These are phyloP conservation scores for Caenorhabditis sp. DNA, from an alignment of 2,888 invertebrate species.

Conservation along the genomic window DNA sequence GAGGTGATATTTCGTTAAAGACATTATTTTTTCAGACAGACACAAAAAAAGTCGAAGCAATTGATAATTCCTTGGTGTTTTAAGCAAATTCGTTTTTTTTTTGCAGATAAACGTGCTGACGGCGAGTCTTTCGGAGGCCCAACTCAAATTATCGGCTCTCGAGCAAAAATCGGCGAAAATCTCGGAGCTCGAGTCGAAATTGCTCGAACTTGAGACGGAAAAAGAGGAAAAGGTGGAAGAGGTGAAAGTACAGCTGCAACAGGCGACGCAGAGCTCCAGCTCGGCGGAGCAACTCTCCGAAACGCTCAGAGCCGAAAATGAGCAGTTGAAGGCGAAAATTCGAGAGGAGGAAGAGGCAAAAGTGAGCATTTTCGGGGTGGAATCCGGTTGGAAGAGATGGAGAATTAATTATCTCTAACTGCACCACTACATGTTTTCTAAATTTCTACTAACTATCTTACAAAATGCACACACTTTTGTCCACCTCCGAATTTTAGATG, in stretches of 20 bases:
- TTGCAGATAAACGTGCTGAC: constrained; percentile 43
- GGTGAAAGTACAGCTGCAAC: constrained; percentile 25
- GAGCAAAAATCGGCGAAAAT: constrained; percentile 4
- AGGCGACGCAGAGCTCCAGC: constrained; percentile 16
- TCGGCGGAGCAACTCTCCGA: constrained; percentile 15
- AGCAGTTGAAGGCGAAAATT: constrained; percentile 24
- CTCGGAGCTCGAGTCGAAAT: constrained; percentile 3
- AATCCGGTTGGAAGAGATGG: not conserved
- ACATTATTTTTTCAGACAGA: no score
- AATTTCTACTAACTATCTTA: not conserved
- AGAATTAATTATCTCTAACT: not conserved
- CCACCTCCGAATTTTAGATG: constrained; percentile 9
- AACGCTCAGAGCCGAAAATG: constrained; percentile 7
- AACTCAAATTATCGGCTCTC: not conserved
- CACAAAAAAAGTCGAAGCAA: no score
- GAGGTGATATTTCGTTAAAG: constrained; percentile 7
- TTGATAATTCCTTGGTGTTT: no score
- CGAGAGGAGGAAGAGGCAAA: constrained; percentile 12
- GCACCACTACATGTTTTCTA: no score
- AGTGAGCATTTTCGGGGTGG: not conserved
- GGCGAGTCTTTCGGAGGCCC: not conserved
- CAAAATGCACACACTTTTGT: constrained; percentile 9
- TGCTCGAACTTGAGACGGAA: constrained; percentile 18
- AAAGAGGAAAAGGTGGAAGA: constrained; percentile 32
- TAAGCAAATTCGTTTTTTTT: not conserved